Conservation (phyloP, 2,113 vertebrate genomes). For the Symphodus melops region DNA sequence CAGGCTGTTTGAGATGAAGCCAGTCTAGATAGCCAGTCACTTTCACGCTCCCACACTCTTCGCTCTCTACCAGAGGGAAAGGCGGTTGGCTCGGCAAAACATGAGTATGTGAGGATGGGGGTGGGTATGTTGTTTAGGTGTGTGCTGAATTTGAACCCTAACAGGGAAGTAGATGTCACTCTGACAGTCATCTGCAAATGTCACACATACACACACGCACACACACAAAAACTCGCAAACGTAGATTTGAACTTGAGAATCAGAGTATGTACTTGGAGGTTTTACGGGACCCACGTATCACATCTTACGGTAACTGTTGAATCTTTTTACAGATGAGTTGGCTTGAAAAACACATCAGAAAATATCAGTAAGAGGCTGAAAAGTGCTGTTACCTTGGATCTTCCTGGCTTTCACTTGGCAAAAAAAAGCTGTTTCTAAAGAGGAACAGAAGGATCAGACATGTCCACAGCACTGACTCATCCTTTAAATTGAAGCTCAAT, state of each 20-base stretch:
- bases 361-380: slow-evolving; percentile 1
- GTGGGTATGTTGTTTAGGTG: slow-evolving; percentile 27
- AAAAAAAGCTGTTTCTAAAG: slow-evolving; percentile 16
- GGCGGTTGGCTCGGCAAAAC: slow-evolving; percentile 22
- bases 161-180: slow-evolving; percentile 72
- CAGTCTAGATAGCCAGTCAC: slow-evolving; percentile 79
- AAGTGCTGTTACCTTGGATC: slow-evolving; percentile 7
- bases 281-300: background rate
- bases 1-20: slow-evolving; percentile 76
- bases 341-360: slow-evolving; percentile 17
- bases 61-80: slow-evolving; percentile 57
- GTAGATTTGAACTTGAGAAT: slow-evolving; percentile 3
- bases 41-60: slow-evolving; percentile 81
- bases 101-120: background rate
- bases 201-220: background rate
- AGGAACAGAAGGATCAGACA: background rate
- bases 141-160: slow-evolving; percentile 60
- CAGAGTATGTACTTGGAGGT: slow-evolving; percentile 9
- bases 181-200: slow-evolving; percentile 62
- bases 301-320: background rate
- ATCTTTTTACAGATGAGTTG: background rate
- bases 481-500: background rate
- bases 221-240: slow-evolving; percentile 1
- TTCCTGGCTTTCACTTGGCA: background rate
- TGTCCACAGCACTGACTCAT: background rate